Percentiles rank a stretch among this genome's conserved stretches.
Evolutionary conservation across 2,113 vertebrate species (phyloP).

Genomic region (Geococcyx californianus): DNA sequence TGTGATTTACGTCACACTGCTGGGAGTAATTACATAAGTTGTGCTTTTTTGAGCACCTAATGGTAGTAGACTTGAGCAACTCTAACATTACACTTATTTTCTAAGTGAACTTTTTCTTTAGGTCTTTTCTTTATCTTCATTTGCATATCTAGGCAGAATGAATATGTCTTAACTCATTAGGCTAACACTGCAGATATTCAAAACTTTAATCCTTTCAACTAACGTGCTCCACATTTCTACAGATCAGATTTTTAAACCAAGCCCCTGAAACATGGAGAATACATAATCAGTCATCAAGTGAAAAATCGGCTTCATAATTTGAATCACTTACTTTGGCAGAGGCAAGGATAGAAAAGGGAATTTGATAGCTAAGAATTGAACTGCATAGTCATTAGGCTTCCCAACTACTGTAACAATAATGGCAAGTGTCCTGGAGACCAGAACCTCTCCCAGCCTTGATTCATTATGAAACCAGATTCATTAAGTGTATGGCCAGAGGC

Average conservation of each 20-base stretch:
- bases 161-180: background rate
- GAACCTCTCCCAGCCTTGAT: background rate
- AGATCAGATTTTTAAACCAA: background rate
- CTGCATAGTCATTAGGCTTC: background rate
- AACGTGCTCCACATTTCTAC: fast-evolving
- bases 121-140: background rate
- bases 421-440: background rate
- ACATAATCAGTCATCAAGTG: background rate
- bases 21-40: background rate
- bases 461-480: background rate
- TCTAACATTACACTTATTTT: background rate
- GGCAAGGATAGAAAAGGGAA: background rate
- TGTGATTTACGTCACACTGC: background rate
- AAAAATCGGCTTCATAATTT: background rate
- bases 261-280: background rate
- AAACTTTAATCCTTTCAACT: background rate
- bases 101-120: constrained; percentile 21
- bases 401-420: background rate
- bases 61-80: background rate
- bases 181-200: background rate
- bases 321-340: background rate
- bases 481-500: background rate
- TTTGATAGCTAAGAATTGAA: background rate
- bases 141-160: background rate
- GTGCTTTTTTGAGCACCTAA: background rate